A percentile compares a stretch with the other conserved stretches of the same genome.
Conservation (phyloP, 2,797 vertebrate genomes). For the Sphaeramia orbicularis region DNA sequence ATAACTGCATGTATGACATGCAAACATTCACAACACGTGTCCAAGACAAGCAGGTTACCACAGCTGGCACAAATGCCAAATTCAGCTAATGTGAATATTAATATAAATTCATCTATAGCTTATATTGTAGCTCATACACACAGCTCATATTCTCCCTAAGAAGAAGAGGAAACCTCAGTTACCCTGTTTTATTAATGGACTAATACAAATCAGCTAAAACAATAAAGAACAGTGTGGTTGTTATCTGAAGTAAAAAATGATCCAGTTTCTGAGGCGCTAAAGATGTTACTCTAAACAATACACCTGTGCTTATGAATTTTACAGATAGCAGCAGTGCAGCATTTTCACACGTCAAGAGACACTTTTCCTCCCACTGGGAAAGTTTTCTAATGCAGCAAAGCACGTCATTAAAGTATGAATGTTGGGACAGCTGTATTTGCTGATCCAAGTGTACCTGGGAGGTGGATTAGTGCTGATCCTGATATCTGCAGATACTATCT, state of each 20-base stretch:
- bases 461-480: constrained; percentile 45
- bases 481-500: constrained; percentile 38
- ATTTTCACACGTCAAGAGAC: constrained; percentile 49
- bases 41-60: constrained; percentile 5
- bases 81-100: background rate
- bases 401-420: constrained; percentile 46
- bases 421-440: constrained; percentile 43
- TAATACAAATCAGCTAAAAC: constrained; percentile 16
- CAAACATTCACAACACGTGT: constrained; percentile 10
- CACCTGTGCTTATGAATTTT: constrained; percentile 44
- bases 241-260: constrained; percentile 10
- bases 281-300: constrained; percentile 33
- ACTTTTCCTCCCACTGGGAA: constrained; percentile 31
- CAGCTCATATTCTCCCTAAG: too few relatives aligned
- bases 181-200: background rate
- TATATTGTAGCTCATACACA: too few relatives aligned
- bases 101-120: background rate
- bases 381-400: constrained; percentile 43
- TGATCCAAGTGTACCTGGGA: constrained; percentile 41
- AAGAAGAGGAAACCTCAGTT: too few relatives aligned
- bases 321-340: constrained; percentile 49
- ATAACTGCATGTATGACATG: constrained; percentile 15
- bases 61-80: background rate
- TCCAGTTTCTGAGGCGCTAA: constrained; percentile 11
- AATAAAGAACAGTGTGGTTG: constrained; percentile 13